Percentiles rank a stretch among this genome's conserved stretches.
Conservation (phyloP, 2,797 vertebrate species). For the Eupleurogrammus muticus region DNA sequence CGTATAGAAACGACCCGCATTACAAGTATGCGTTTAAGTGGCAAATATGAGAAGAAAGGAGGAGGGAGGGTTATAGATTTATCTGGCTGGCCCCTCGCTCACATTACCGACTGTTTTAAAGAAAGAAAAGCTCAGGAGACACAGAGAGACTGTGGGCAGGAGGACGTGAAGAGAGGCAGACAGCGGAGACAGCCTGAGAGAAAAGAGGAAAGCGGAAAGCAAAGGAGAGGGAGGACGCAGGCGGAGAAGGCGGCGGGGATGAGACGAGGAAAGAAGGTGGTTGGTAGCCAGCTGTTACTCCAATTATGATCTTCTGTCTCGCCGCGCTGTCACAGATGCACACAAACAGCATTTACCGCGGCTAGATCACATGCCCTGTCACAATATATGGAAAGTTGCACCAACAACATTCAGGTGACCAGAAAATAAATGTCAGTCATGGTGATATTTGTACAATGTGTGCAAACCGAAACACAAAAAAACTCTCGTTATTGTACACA, state of each 20-base stretch:
- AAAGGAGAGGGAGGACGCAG: constrained; percentile 15
- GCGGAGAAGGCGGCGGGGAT: constrained; percentile 6
- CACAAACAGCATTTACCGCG: constrained; percentile 32
- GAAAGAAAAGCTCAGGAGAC: constrained; percentile 41
- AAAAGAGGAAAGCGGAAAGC: not conserved
- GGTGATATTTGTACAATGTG: constrained; percentile 7
- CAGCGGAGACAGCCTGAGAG: constrained; percentile 27
- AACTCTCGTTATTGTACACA: not conserved
- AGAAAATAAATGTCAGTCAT: constrained; percentile 29
- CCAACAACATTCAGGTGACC: constrained; percentile 17
- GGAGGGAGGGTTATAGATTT: constrained; percentile 37
- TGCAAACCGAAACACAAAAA: constrained; percentile 7
- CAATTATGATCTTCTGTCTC: constrained; percentile 54
- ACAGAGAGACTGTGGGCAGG: constrained; percentile 36
- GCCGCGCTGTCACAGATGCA: constrained; percentile 33
- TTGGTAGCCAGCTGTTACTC: constrained; percentile 59
- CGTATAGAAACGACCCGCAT: constrained; percentile 51
- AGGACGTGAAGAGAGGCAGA: constrained; percentile 45
- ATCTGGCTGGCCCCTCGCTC: constrained; percentile 31
- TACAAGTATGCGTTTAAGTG: constrained; percentile 27
- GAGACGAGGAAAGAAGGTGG: constrained; percentile 40
- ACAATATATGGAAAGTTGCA: not conserved
- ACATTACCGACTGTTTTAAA: constrained; percentile 44
- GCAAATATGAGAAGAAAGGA: constrained; percentile 44
- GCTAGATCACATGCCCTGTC: constrained; percentile 18